Conservation (phyloP, 2,888 invertebrate genomes). For the Elmis aenea region DNA sequence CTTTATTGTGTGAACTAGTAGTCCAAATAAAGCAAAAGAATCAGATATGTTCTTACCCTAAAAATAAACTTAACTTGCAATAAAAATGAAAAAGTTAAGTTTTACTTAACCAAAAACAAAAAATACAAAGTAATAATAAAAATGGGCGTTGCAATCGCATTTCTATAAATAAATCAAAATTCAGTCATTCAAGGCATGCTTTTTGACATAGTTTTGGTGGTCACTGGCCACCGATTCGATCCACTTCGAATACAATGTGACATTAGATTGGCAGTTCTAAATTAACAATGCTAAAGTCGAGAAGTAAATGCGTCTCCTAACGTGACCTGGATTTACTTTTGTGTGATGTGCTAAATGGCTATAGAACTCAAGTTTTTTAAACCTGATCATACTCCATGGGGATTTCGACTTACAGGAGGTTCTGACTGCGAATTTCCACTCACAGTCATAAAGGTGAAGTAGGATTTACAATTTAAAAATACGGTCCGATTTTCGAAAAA, state of each 20-base stretch:
- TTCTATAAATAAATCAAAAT: no score
- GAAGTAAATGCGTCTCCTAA: slow-evolving; percentile 15
- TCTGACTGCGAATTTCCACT: slow-evolving; percentile 68
- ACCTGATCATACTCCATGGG: slow-evolving; percentile 66
- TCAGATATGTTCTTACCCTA: no score
- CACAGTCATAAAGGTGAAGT: slow-evolving; percentile 66
- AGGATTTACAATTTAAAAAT: background rate
- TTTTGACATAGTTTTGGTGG: slow-evolving; percentile 25
- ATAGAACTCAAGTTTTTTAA: slow-evolving; percentile 60
- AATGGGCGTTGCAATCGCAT: no score
- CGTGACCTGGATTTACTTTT: slow-evolving; percentile 28
- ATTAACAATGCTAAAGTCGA: slow-evolving; percentile 30
- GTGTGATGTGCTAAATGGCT: slow-evolving; percentile 52
- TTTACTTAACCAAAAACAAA: background rate
- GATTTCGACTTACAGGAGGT: slow-evolving; percentile 72
- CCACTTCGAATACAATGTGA: slow-evolving; percentile 26
- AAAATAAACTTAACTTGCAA: no score
- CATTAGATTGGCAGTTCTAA: slow-evolving; percentile 30
- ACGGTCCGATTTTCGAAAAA: background rate
- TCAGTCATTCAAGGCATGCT: no score
- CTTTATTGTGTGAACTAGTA: no score
- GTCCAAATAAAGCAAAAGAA: no score
- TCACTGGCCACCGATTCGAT: slow-evolving; percentile 25
- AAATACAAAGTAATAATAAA: no score
- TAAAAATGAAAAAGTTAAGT: background rate